These are phyloP conservation scores for Antheraea yamamai DNA, from an alignment of 2,888 invertebrate species.

Conservation along the genomic window DNA sequence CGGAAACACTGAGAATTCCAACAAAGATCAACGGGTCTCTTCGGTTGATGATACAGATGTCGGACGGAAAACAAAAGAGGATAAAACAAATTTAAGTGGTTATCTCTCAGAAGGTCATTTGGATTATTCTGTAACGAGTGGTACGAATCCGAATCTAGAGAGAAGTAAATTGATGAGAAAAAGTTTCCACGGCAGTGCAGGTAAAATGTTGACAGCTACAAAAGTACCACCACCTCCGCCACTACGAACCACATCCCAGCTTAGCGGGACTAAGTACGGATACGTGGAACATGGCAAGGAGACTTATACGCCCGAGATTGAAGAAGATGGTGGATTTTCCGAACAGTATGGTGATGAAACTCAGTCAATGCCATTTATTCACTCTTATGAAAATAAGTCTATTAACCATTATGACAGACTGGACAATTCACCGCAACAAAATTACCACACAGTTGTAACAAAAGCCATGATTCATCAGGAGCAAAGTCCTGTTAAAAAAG, in stretches of 20 bases:
- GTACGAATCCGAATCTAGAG: slow-evolving; percentile 91
- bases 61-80: slow-evolving; percentile 84
- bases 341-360: slow-evolving; percentile 82
- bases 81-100: slow-evolving; percentile 85
- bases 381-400: slow-evolving; percentile 76
- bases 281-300: slow-evolving; percentile 77
- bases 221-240: slow-evolving; percentile 94
- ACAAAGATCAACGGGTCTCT: slow-evolving; percentile 68
- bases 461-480: slow-evolving; percentile 93
- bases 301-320: slow-evolving; percentile 69
- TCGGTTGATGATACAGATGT: slow-evolving; percentile 90
- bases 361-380: slow-evolving; percentile 84
- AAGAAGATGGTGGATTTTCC: slow-evolving; percentile 75
- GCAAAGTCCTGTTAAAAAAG: slow-evolving; percentile 85
- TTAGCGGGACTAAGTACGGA: slow-evolving; percentile 86
- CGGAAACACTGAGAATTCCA: slow-evolving; percentile 68
- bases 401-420: slow-evolving; percentile 65
- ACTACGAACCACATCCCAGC: slow-evolving; percentile 92
- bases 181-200: slow-evolving; percentile 92
- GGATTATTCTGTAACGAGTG: slow-evolving; percentile 85
- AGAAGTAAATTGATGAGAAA: slow-evolving; percentile 94
- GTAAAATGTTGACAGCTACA: slow-evolving; percentile 90
- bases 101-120: slow-evolving; percentile 94
- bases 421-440: slow-evolving; percentile 70
- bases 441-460: slow-evolving; percentile 88